Base-by-base conservation (phyloP, 1,140 invertebrate genomes). In the Brachionus sp. region DNA sequence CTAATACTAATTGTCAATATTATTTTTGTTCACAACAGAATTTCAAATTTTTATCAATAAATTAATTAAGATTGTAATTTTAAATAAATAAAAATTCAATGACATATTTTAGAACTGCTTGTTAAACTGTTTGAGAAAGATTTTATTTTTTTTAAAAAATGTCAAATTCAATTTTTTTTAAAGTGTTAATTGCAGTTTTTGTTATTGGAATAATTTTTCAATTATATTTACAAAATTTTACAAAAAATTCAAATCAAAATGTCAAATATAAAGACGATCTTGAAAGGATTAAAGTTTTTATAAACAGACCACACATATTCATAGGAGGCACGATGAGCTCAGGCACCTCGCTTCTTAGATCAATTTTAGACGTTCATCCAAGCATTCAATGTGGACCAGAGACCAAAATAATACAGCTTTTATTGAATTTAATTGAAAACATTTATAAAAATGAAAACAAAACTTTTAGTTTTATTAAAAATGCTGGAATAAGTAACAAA, bases 311-410 rank as follows among this genome's bases (percentile, higher is more conserved):
- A 25, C 23, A 44, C 10, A 75, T 75, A 23, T 98, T 98, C 90
- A 96, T 98, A 87, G 96, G 96, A 33, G 96, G 96, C 73, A 95
- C 98, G 86, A 96, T 96, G 35, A 92, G 96, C 84, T 97, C 95
- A 64, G 96, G 96, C 19, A 98, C 96, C 1, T 98, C 97, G 42
- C 91, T 98, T 75, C 95, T 97, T 92, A 91, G 97, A 87, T 96
- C 96, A 84, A 97, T 99, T 94, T 90, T 99, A 77, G 97, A 99
- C 90, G 96, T 97, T 50, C 97, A 99, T 92, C 95, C 95, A n/a
- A 93, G 95, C 87, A 94, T 98, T 85, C 93, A 95, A 89, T 99
- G 97, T 90, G 97, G 96, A 7, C 96, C 98, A 89, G 96, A 98
- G 89, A 98, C 96, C 5, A 91, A 96, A 84, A 94, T 99, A 57